A percentile compares a stretch with the other conserved stretches of the same genome.
Evolutionary conservation across 2,888 invertebrate species (phyloP).

Genomic region (Agriopis aurantiaria): DNA sequence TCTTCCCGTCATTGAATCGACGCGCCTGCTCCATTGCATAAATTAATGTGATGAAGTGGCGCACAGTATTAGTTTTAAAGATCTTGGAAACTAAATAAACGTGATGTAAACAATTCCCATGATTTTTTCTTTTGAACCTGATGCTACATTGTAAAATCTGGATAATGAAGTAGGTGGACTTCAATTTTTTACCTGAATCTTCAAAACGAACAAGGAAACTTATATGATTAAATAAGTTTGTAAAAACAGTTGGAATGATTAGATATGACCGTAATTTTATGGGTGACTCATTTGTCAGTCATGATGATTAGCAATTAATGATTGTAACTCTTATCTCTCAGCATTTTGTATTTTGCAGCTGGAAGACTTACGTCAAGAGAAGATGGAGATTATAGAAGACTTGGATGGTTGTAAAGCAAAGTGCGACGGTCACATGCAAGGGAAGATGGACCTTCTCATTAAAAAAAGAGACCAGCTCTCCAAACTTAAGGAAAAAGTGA

Average conservation of each 20-base stretch:
- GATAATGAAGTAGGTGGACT: no score
- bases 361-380: constrained; percentile 63
- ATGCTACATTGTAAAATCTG: no score
- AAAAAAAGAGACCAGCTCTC: constrained; percentile 58
- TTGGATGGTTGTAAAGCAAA: constrained; percentile 67
- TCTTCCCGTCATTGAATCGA: no score
- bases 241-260: not conserved
- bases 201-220: no score
- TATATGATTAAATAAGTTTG: no score
- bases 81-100: no score
- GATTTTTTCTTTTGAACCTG: no score
- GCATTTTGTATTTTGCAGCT: constrained; percentile 53
- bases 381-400: constrained; percentile 63
- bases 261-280: constrained; percentile 6
- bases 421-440: constrained; percentile 66
- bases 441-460: constrained; percentile 59
- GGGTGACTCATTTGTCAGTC: constrained; percentile 14
- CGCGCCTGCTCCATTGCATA: no score
- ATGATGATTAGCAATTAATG: constrained; percentile 17
- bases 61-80: no score
- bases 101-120: no score
- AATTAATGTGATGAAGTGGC: no score
- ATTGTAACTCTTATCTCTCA: not conserved
- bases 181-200: no score
- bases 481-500: constrained; percentile 58